Conservation (phyloP, 2,113 vertebrate species). For the Puma concolor region DNA sequence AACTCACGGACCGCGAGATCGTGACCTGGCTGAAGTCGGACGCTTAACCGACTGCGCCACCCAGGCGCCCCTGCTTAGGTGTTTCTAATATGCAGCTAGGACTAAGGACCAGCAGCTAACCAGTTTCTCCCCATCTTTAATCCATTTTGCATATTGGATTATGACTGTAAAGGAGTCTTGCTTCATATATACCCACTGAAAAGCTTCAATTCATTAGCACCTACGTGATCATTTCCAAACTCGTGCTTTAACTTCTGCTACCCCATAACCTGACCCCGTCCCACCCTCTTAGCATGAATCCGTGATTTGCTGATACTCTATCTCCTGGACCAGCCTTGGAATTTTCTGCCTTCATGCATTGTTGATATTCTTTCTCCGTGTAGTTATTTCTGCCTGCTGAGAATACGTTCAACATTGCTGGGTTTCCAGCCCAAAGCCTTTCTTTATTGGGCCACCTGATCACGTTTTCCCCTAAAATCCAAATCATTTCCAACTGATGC, state of each 20-base stretch:
- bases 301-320: neutral
- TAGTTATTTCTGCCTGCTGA: neutral
- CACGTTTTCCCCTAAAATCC: neutral
- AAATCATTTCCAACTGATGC: neutral
- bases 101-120: neutral
- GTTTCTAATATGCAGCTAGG: neutral
- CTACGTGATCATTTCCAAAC: conserved; percentile 34
- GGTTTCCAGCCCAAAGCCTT: neutral
- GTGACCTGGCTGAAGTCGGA: too few relatives aligned
- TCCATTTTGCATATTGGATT: conserved; percentile 40
- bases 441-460: neutral
- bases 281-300: neutral
- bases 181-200: neutral
- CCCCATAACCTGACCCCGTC: neutral
- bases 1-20: too few relatives aligned
- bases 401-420: neutral
- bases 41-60: too few relatives aligned
- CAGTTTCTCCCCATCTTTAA: neutral
- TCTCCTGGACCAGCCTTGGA: neutral
- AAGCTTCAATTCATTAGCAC: conserved; percentile 33
- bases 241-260: too few relatives aligned
- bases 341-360: neutral
- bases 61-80: neutral
- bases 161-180: neutral
- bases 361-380: neutral